Conservation (phyloP, 2,888 invertebrate species). For the Busseola fusca region DNA sequence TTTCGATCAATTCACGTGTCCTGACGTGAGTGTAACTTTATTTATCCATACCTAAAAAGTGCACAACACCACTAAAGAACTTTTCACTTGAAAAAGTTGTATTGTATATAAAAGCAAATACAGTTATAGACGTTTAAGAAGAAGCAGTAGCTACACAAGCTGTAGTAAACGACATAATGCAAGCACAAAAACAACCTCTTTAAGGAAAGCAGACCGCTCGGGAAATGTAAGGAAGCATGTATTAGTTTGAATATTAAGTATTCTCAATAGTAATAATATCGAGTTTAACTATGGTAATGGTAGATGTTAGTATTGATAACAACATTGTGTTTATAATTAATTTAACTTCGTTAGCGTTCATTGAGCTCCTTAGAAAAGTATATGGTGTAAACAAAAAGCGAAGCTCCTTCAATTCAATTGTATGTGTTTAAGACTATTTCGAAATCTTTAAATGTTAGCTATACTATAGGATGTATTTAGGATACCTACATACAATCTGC, state of each 20-base stretch:
- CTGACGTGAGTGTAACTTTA: too few species aligned
- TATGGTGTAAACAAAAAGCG: constrained; percentile 57
- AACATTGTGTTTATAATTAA: constrained; percentile 73
- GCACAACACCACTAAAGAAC: too few species aligned
- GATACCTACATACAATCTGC: not conserved
- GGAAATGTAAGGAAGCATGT: constrained; percentile 2
- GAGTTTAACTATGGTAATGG: constrained; percentile 10
- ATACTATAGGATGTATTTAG: too few species aligned
- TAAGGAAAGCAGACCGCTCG: not conserved
- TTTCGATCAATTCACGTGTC: too few species aligned
- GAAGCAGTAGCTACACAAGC: not conserved
- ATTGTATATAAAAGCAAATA: too few species aligned
- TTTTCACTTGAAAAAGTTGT: too few species aligned
- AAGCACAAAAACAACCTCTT: not conserved
- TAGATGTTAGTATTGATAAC: constrained; percentile 49
- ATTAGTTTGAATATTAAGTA: constrained; percentile 4
- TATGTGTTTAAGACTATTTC: not conserved
- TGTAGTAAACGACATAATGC: not conserved
- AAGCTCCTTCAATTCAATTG: not conserved
- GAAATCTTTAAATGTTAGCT: too few species aligned
- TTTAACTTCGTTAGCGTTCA: constrained; percentile 82
- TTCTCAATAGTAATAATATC: constrained; percentile 17
- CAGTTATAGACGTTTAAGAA: too few species aligned
- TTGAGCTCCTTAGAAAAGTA: constrained; percentile 67
- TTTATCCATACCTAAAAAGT: too few species aligned